These are phyloP conservation scores for Smittia sp. DNA, from an alignment of 2,888 invertebrate genomes.

Conservation along the genomic window DNA sequence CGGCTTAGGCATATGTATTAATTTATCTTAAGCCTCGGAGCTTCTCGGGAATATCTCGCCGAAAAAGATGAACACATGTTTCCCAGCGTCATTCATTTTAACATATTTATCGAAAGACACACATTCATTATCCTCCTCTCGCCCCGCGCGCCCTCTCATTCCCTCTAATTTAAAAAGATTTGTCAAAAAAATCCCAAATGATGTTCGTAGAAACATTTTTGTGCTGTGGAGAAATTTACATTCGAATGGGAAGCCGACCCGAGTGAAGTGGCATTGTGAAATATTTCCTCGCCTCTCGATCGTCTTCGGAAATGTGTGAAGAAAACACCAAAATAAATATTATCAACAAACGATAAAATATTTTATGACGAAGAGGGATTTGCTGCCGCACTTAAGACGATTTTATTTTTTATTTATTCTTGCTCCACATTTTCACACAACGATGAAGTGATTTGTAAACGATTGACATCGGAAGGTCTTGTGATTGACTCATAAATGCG, in stretches of 20 bases:
- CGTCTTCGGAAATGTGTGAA: not conserved
- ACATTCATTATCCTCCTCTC: conserved; percentile 11
- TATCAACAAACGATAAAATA: conserved; percentile 4
- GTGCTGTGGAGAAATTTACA: conserved; percentile 7
- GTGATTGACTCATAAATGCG: conserved; percentile 30
- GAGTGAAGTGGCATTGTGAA: not conserved
- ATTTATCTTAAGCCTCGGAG: conserved; percentile 17
- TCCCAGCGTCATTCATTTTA: conserved; percentile 30
- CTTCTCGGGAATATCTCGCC: not conserved
- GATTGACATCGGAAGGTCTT: conserved; percentile 8
- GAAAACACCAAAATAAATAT: not conserved
- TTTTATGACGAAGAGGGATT: not conserved
- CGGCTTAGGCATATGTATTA: conserved; percentile 24
- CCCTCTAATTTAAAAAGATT: conserved; percentile 34
- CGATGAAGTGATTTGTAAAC: not conserved
- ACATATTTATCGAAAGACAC: conserved; percentile 31
- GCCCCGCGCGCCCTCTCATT: not conserved
- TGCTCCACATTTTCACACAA: conserved; percentile 16
- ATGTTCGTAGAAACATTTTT: conserved; percentile 16
- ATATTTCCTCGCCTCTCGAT: not conserved
- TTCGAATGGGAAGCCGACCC: conserved; percentile 5
- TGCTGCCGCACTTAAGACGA: not conserved
- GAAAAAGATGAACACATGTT: conserved; percentile 24
- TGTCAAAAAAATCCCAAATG: conserved; percentile 28
- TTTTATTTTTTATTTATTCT: not conserved